phyloP scores from a whole-genome alignment of 2,797 vertebrate species.

The Lithobates sylvaticus region DNA sequence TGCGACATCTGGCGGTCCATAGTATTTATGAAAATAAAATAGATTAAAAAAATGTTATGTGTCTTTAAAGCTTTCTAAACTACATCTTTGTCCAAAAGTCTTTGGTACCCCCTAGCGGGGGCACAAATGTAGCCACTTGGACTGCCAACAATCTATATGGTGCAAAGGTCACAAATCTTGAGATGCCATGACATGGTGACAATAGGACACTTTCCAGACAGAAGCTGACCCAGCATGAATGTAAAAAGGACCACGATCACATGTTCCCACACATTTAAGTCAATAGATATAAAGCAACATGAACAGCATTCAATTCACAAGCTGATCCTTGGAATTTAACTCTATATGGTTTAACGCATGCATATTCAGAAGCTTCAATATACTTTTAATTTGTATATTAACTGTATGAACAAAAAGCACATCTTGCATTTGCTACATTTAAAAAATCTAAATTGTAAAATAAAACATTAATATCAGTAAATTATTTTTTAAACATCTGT shows the following conservation, averaged over 20 bases:
- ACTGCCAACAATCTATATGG: conserved; percentile 91
- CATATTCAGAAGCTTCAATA: neutral
- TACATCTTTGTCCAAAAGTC: conserved; percentile 87
- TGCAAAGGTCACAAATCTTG: conserved; percentile 97
- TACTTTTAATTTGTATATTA: neutral
- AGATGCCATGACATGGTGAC: conserved; percentile 97
- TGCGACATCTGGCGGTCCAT: conserved; percentile 98
- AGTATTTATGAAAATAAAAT: conserved; percentile 75
- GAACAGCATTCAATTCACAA: conserved; percentile 68
- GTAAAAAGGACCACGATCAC: conserved; percentile 89
- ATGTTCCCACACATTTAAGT: conserved; percentile 94
- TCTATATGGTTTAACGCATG: conserved; percentile 3
- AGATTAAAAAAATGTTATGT: conserved; percentile 80
- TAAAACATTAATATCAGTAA: neutral
- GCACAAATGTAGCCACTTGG: conserved; percentile 86
- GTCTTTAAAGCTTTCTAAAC: conserved; percentile 76
- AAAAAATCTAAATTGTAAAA: neutral
- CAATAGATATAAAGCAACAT: conserved; percentile 72
- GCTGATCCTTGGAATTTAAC: conserved; percentile 66
- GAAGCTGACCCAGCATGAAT: conserved; percentile 93
- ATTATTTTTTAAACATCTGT: neutral
- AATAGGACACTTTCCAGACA: conserved; percentile 95
- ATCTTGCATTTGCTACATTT: neutral
- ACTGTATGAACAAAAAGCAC: neutral
- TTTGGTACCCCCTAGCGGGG: conserved; percentile 94